Evolutionary conservation across 1,140 invertebrate species (phyloP), one percentile per base, ranked within the genome.

Genomic region (Heliconius hewitsoni): DNA sequence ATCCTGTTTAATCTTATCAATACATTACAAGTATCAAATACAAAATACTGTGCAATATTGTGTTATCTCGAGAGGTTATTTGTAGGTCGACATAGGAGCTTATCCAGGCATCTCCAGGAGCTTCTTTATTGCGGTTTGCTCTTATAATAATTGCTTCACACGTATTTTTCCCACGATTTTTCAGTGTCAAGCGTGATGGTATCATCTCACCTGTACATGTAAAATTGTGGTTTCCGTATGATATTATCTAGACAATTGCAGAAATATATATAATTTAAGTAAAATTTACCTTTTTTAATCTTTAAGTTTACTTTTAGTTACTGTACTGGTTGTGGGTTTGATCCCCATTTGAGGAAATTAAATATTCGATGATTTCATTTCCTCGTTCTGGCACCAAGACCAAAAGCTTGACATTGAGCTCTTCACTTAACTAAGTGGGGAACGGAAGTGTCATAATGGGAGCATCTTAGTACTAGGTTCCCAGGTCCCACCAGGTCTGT

Each of bases 81-180:
- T 76, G 39, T 27, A 76, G 74, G 74, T 76, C 39, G 57, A 42
- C 66, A 8, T 55, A 76, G 74, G 39, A 27, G 23, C 60, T 76
- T 76, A 76, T 76, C 74, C 23, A 0, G 11, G 2, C 18, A 76
- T 76, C 76, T 77, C 70, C 39, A 30, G 70, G 76, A 77, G 76
- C 76, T 77, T 77, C 76, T 77, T 77, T 77, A 72, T 70, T 46
- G 70, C 34, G 30, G n/a, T n/a, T 13, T 71, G 46, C 70, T 72
- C 42, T 42, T 50, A 57, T 75, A 75, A 57, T 75, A 66, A 75
- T 75, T 75, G 75, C 39, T 76, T 76, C 76, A 77, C 76, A 77
- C 76, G 76, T 77, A 9, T 70, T 13, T 37, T 77, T 77, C 76
- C 76, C 76, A 77, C 76, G 76, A 77, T 77, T 72, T 77, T 77